These are phyloP conservation scores for Peromyscus leucopus DNA, from an alignment of 2,113 vertebrate species.

Conservation along the genomic window DNA sequence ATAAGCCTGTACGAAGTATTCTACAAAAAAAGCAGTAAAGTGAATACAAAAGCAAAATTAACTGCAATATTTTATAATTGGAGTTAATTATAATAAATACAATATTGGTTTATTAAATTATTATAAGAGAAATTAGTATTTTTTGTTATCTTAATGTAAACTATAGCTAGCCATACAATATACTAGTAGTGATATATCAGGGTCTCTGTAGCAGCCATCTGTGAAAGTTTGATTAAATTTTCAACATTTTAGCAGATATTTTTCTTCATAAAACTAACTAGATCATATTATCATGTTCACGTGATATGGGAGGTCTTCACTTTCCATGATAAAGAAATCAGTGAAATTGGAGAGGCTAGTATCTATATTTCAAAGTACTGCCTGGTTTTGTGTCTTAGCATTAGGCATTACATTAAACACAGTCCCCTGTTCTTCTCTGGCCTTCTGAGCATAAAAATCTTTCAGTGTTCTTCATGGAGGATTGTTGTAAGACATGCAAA, in stretches of 20 bases:
- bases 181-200: background rate
- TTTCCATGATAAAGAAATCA: background rate
- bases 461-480: fast-evolving
- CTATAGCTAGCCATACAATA: background rate
- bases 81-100: background rate
- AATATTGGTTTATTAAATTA: background rate
- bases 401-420: background rate
- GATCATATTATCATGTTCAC: background rate
- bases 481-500: background rate
- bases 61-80: background rate
- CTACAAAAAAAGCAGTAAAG: background rate
- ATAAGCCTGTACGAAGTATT: background rate
- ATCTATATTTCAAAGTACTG: background rate
- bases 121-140: background rate
- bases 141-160: background rate
- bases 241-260: background rate
- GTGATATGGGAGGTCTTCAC: background rate
- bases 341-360: background rate
- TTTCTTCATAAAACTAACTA: background rate
- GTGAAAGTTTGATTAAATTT: background rate
- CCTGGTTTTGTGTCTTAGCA: background rate
- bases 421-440: fast-evolving
- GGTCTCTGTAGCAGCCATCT: background rate
- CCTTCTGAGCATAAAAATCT: too few species aligned
- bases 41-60: background rate